Percentiles rank a stretch among this genome's conserved stretches.
Conservation (phyloP, 2,888 invertebrate species). For the Chrysolina americana region DNA sequence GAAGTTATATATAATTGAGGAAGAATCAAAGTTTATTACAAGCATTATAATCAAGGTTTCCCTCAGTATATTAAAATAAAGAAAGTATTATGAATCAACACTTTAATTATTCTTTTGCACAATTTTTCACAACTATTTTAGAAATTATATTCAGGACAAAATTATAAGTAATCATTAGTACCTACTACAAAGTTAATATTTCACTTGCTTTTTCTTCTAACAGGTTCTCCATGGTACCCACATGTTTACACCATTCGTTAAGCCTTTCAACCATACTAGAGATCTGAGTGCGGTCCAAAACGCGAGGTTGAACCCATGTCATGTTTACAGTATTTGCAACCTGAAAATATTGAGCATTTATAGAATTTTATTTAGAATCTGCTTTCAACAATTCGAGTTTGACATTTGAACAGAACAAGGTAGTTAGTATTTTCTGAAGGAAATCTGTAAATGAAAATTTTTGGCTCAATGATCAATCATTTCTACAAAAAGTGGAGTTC, state of each 20-base stretch:
- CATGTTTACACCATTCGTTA: constrained; percentile 82
- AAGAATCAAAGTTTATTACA: too few relatives aligned
- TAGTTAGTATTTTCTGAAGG: too few relatives aligned
- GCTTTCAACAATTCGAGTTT: neutral
- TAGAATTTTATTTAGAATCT: constrained; percentile 4
- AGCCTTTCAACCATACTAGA: constrained; percentile 80
- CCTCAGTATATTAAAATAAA: neutral
- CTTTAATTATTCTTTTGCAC: constrained; percentile 38
- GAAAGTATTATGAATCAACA: constrained; percentile 19
- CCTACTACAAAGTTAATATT: constrained; percentile 77
- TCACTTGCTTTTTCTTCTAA: constrained; percentile 84
- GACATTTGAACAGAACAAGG: neutral
- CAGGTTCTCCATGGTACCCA: constrained; percentile 80
- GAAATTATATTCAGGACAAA: constrained; percentile 37
- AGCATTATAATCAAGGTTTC: too few relatives aligned
- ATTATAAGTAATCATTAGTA: constrained; percentile 45
- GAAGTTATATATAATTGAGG: too few relatives aligned
- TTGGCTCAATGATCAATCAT: too few relatives aligned
- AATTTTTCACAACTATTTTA: constrained; percentile 26
- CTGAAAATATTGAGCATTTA: constrained; percentile 53
- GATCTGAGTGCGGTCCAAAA: constrained; percentile 80
- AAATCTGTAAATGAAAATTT: too few relatives aligned
- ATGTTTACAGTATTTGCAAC: constrained; percentile 79
- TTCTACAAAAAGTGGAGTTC: too few relatives aligned
- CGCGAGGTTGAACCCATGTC: constrained; percentile 90